Evolutionary conservation across 2,797 vertebrate genomes (phyloP), one percentile per base, ranked within the genome.

Genomic region (Anguilla anguilla): DNA sequence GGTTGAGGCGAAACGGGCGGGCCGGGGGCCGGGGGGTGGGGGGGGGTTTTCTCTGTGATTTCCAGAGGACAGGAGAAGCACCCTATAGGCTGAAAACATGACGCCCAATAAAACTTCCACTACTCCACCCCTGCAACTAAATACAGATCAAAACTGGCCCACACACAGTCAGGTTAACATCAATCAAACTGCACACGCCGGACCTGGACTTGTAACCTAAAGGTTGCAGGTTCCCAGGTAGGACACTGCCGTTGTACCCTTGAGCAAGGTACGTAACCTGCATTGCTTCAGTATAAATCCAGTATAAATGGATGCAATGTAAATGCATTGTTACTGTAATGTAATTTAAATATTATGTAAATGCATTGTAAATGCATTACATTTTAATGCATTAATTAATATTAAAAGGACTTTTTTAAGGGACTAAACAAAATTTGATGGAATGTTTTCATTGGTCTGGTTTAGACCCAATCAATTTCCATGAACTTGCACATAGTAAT

Each of bases 1-100:
- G 43, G 61, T 10, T 72, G n/a, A 9, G 55, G 55, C 15, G 4
- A 22, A 89, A 85, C 61, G 90, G 90, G 90, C 72, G 82, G 35
- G 35, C 35, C 35, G 35, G 35, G 35, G 1, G 64, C n/a, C 55
- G 6, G 11, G 43, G 2, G 77, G n/a, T 15, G 28, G 1, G 11
- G 39, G 7, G 19, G 11, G n/a, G n/a, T n/a, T 1, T 35, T 17
- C 31, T 39, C 28, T 6, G 55, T 67, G 43, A 59, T 57, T 83
- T 57, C 82, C 51, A 22, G 17, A 17, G 77, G 77, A 81, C 61
- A n/a, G 19, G 49, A 15, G 2, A 17, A 6, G 25, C 31, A n/a
- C n/a, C 9, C 49, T 72, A 31, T 15, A 67, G 72, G 28, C 49
- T 57, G 49, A 74, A 10, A 55, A 28, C 19, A 35, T 4, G 51